Evolutionary conservation across 2,797 vertebrate species (phyloP).

Genomic region (Chaunax sp.): DNA sequence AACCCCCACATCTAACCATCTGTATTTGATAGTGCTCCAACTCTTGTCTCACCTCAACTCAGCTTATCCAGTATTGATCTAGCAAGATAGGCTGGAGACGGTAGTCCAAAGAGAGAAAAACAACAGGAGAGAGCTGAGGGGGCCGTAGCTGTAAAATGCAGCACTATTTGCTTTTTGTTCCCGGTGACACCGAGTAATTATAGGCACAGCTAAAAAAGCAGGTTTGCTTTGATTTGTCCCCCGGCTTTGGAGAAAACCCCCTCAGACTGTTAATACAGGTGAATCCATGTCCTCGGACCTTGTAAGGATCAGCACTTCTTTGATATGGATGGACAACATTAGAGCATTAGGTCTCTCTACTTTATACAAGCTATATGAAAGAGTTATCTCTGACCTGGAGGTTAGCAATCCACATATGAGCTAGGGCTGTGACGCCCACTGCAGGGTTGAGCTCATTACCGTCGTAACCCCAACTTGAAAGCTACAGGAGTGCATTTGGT

Average conservation of each 20-base stretch:
- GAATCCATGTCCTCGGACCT: constrained; percentile 47
- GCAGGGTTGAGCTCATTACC: no score
- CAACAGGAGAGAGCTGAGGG: constrained; percentile 21
- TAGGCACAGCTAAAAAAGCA: constrained; percentile 48
- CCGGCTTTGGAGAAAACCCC: constrained; percentile 25
- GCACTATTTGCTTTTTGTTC: constrained; percentile 51
- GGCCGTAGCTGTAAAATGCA: constrained; percentile 29
- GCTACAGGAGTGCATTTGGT: no score
- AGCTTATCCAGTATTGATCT: constrained; percentile 57
- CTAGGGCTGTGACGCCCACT: neutral
- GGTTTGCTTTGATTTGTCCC: constrained; percentile 51
- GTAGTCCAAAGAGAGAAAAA: constrained; percentile 47
- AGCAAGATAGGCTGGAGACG: constrained; percentile 20
- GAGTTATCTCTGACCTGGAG: constrained; percentile 9
- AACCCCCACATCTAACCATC: constrained; percentile 9
- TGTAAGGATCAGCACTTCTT: constrained; percentile 48
- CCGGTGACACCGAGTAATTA: constrained; percentile 51
- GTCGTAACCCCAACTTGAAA: no score
- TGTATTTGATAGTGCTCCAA: constrained; percentile 25
- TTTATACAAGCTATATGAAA: constrained; percentile 6
- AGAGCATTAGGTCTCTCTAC: constrained; percentile 8
- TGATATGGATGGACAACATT: constrained; percentile 57
- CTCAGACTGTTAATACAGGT: constrained; percentile 34
- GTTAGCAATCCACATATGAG: neutral
- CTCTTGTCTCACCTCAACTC: constrained; percentile 36